A percentile compares a stretch with the other conserved stretches of the same genome.
These are phyloP conservation scores for Phyllostomus discolor DNA, from an alignment of 2,113 vertebrate species.

Conservation along the genomic window DNA sequence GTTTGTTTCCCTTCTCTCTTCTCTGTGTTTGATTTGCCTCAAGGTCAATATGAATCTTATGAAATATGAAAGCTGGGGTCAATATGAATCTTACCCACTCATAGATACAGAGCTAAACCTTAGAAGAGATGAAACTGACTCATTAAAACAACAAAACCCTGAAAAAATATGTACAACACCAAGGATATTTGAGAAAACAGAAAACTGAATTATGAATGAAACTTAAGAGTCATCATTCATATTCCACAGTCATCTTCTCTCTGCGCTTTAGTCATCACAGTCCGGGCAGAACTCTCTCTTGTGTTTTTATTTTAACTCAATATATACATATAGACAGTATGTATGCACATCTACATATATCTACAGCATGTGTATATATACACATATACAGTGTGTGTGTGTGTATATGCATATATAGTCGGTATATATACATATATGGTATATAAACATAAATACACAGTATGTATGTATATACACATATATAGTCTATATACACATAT, in stretches of 20 bases:
- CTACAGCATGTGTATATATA: too few species aligned
- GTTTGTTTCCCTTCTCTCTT: conserved; percentile 3
- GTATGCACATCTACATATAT: not conserved
- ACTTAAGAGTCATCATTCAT: not conserved
- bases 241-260: not conserved
- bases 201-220: not conserved
- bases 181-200: not conserved
- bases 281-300: not conserved
- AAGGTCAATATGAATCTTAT: not conserved
- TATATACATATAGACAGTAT: not conserved
- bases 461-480: too few species aligned
- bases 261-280: not conserved
- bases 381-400: not conserved
- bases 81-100: conserved; percentile 16
- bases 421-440: not conserved
- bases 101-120: conserved; percentile 3
- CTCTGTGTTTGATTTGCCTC: not conserved
- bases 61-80: conserved; percentile 9
- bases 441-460: not conserved
- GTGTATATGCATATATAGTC: not conserved
- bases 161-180: conserved; percentile 5
- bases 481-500: too few species aligned
- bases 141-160: conserved; percentile 40
- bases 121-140: not conserved
- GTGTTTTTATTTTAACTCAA: not conserved